These are phyloP conservation scores for Agrotis segetum DNA, from an alignment of 2,888 invertebrate species.

Conservation along the genomic window DNA sequence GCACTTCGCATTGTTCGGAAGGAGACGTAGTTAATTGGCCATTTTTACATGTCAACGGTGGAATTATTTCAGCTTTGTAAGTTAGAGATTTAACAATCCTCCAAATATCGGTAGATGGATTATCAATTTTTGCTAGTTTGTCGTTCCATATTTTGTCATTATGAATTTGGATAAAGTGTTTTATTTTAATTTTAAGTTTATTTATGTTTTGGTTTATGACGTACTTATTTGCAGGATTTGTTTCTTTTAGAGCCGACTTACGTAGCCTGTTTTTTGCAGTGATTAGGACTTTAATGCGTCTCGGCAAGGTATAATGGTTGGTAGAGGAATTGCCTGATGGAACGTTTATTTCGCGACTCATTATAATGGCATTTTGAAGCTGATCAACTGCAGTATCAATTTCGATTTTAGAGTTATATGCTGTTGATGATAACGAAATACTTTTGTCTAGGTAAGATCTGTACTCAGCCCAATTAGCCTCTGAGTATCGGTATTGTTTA, in stretches of 20 bases:
- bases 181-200: no score
- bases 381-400: not conserved
- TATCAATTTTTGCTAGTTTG: not conserved
- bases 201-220: no score
- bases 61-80: not conserved
- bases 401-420: no score
- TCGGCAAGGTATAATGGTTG: no score
- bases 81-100: no score
- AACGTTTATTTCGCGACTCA: slow-evolving; percentile 7
- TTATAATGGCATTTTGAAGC: not conserved
- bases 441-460: not conserved
- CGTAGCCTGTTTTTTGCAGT: no score
- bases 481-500: not conserved
- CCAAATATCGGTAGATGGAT: slow-evolving; percentile 2
- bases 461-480: not conserved
- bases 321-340: no score
- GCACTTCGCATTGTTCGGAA: no score
- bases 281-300: no score
- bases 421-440: not conserved
- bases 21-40: no score
- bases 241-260: no score
- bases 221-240: no score
- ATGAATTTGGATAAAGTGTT: not conserved
- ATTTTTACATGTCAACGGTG: not conserved
- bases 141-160: not conserved